A percentile compares a stretch with the other conserved stretches of the same genome.
phyloP scores from a whole-genome alignment of 2,113 vertebrate genomes.

The Recurvirostra avosetta region DNA sequence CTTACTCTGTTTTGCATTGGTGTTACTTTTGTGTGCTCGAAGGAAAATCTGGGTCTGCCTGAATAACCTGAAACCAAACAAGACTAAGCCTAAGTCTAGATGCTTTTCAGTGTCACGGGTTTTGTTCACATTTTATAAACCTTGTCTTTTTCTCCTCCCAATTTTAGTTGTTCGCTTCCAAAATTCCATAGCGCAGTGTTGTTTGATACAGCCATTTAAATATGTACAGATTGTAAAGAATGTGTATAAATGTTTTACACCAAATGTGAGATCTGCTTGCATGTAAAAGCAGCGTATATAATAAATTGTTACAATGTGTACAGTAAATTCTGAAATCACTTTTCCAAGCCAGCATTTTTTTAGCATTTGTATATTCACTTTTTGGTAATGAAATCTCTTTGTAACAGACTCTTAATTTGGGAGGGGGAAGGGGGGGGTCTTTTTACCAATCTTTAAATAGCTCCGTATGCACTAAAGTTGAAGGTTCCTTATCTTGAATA shows the following conservation, averaged over 20 bases:
- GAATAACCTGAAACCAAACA: constrained; percentile 48
- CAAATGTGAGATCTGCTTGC: constrained; percentile 73
- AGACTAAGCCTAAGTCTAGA: constrained; percentile 16
- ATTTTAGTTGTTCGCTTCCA: constrained; percentile 65
- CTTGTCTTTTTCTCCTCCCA: constrained; percentile 59
- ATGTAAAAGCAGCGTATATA: constrained; percentile 76
- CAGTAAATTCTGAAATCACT: constrained; percentile 73
- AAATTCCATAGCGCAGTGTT: constrained; percentile 69
- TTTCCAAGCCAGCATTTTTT: constrained; percentile 68
- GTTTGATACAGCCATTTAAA: constrained; percentile 78
- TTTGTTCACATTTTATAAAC: constrained; percentile 68
- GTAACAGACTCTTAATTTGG: constrained; percentile 10
- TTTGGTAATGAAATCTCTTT: constrained; percentile 51
- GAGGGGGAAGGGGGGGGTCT: background rate
- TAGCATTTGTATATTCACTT: constrained; percentile 67
- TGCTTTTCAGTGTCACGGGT: constrained; percentile 48
- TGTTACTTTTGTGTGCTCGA: constrained; percentile 16
- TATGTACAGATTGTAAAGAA: constrained; percentile 85
- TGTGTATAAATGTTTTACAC: constrained; percentile 84
- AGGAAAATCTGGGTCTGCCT: constrained; percentile 16
- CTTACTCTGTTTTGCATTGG: constrained; percentile 23
- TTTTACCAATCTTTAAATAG: constrained; percentile 46
- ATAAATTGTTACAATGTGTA: constrained; percentile 77
- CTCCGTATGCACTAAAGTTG: constrained; percentile 19
- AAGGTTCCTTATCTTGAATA: background rate